Base-by-base conservation (phyloP, 1,140 invertebrate genomes). In the Drosophila paulistorum region DNA sequence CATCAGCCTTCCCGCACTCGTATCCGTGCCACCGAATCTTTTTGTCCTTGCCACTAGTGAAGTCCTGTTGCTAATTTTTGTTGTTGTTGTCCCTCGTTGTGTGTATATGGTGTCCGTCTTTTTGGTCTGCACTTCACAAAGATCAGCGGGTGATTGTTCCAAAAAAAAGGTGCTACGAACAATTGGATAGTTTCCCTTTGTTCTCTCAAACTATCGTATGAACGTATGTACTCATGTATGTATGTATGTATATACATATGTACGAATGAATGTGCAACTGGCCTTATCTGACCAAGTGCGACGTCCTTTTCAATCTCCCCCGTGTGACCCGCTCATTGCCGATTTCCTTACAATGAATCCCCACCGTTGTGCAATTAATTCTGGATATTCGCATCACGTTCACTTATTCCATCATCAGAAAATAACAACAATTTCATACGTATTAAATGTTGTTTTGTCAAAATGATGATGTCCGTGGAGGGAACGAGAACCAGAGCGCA, bases 331-430 rank as follows among this genome's bases (percentile, higher is more conserved):
- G 6, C 37, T 37, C 37, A 39, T 39, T 51, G 45, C 9, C 45
- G 20, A 23, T 23, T 51, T 51, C 45, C 61, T 74, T 69, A 64
- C 59, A 35, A 37, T 74, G 66, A 57, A 35, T 33, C 23, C 57
- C 58, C 72, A 62, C 64, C 75, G 80, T 71, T 81, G 76, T 76
- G 83, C 82, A 85, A 85, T 85, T 86, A 85, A 86, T 86, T 82
- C 79, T 68, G 64, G 71, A 79, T 89, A 87, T 87, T 89, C 84
- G 63, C 73, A 90, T 87, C 84, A 87, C 84, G 84, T 87, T 65
- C 70, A 63, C 64, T 77, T 90, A 51, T 85, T 71, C 84, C 81
- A 87, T 87, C 84, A 85, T 86, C 81, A 85, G 17, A 51, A 51
- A 51, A 45, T 14, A 45, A 10, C 45, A 23, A 87, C 84, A 81